phyloP scores from a whole-genome alignment of 2,113 vertebrate species.

The Macaca fascicularis region DNA sequence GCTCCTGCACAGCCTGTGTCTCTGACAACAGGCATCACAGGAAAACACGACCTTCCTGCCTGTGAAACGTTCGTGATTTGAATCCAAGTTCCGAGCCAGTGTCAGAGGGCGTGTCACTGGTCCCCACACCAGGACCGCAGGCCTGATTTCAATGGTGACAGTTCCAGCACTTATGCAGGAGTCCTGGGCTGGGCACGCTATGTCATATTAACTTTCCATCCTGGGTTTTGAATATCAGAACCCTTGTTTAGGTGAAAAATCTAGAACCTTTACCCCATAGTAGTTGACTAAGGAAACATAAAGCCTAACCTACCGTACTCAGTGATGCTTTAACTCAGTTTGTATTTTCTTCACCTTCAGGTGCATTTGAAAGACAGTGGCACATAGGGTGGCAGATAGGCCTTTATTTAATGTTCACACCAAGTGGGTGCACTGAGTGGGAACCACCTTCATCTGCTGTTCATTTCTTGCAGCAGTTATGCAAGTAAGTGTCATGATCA shows the following conservation, averaged over 20 bases:
- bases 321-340: neutral
- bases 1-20: neutral
- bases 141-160: neutral
- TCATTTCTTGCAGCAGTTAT: neutral
- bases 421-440: too few species aligned
- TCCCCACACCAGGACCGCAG: neutral
- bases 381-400: accelerated
- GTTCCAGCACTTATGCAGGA: neutral
- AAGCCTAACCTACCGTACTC: neutral
- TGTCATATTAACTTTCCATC: neutral
- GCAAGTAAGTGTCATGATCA: neutral
- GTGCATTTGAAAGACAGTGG: neutral
- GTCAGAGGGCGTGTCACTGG: neutral
- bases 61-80: neutral
- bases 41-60: neutral
- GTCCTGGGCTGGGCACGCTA: neutral
- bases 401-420: neutral
- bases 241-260: neutral
- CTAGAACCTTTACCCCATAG: neutral
- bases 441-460: neutral
- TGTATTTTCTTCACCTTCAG: neutral
- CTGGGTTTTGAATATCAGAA: neutral
- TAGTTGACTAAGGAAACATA: neutral
- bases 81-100: neutral
- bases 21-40: neutral